These are phyloP conservation scores for Mustela erminea DNA, from an alignment of 2,797 vertebrate genomes.

Conservation along the genomic window DNA sequence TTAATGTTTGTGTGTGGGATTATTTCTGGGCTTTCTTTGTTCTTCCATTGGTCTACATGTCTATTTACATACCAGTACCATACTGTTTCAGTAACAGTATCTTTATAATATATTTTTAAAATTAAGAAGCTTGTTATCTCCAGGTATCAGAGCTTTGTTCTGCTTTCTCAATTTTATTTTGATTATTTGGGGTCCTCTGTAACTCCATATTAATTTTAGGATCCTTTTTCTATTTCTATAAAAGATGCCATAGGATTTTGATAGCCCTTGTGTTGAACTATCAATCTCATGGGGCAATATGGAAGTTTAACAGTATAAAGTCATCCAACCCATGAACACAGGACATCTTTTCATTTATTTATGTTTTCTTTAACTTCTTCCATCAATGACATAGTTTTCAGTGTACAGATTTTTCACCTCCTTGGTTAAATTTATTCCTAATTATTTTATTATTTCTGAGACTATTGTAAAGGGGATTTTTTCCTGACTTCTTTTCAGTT, in stretches of 20 bases:
- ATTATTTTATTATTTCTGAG: neutral
- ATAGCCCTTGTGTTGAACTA: neutral
- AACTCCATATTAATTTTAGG: neutral
- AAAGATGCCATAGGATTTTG: neutral
- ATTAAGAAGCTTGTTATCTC: neutral
- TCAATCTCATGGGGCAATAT: neutral
- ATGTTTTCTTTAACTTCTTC: neutral
- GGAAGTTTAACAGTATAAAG: neutral
- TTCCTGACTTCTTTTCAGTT: neutral
- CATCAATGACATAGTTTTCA: neutral
- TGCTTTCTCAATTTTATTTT: neutral
- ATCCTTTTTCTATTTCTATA: neutral
- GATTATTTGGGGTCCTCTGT: neutral
- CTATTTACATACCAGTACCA: neutral
- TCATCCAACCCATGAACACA: neutral
- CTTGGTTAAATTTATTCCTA: neutral
- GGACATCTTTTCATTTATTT: neutral
- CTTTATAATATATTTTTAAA: neutral
- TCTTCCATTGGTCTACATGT: neutral
- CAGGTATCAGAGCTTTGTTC: neutral
- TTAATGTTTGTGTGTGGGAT: neutral
- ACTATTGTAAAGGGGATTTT: neutral
- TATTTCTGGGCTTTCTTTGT: neutral
- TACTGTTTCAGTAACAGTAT: neutral
- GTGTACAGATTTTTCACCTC: neutral